Evolutionary conservation across 2,888 invertebrate genomes (phyloP).

Genomic region (Alloplasta piceator): DNA sequence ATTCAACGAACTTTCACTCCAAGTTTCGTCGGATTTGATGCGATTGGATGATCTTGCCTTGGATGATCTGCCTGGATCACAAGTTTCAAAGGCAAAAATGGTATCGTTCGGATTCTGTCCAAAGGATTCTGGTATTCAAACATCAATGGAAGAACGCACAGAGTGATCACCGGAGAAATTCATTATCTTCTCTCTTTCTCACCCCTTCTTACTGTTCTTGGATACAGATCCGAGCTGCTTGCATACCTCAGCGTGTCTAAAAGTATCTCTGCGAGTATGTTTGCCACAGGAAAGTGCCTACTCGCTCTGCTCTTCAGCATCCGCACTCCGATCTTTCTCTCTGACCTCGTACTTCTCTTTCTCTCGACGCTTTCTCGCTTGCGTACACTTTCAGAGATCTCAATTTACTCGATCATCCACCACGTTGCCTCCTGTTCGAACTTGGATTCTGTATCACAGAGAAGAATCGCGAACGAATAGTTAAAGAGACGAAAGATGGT

Average conservation of each 20-base stretch:
- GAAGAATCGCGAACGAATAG: slow-evolving; percentile 37
- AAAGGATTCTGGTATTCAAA: no score
- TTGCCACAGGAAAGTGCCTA: slow-evolving; percentile 63
- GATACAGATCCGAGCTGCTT: slow-evolving; percentile 39
- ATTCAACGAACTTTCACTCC: no score
- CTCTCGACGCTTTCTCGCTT: slow-evolving; percentile 55
- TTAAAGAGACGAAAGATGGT: slow-evolving; percentile 60
- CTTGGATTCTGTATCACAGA: slow-evolving; percentile 2
- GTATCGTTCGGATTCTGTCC: no score
- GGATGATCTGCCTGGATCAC: no score
- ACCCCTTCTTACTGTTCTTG: slow-evolving; percentile 31
- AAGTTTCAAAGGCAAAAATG: no score
- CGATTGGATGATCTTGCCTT: no score
- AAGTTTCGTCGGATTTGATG: no score
- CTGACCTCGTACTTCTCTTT: slow-evolving; percentile 63
- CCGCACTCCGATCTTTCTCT: slow-evolving; percentile 45
- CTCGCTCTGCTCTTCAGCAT: slow-evolving; percentile 31
- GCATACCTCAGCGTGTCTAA: slow-evolving; percentile 77
- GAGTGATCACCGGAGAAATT: slow-evolving; percentile 30
- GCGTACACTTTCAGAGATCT: not conserved
- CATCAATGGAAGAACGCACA: no score
- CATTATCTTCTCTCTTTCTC: slow-evolving; percentile 10
- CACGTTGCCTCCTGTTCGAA: no score
- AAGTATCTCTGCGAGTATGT: slow-evolving; percentile 73
- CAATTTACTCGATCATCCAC: no score